Evolutionary conservation across 2,113 vertebrate genomes (phyloP), one percentile per base, ranked within the genome.

Genomic region (Nymphicus hollandicus): DNA sequence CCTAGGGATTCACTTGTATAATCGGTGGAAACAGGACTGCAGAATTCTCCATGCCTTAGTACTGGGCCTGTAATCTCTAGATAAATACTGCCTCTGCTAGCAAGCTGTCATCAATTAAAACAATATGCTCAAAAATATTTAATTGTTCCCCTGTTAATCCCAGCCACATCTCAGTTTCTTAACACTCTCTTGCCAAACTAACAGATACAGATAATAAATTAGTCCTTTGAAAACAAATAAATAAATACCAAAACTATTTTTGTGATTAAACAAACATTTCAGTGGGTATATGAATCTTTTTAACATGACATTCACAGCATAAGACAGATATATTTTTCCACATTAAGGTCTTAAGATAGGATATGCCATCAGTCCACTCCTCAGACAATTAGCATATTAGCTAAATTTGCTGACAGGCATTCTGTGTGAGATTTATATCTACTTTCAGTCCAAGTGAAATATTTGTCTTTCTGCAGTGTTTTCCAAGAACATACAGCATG

Each of bases 371-470:
- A 83, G 53, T 61, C 86, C 20, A 23, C 96, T 98, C 97, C 97
- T 66, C 94, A 85, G 96, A 86, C 64, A 96, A 97, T 94, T 91
- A 96, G 91, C 93, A 93, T 94, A 92, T 95, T 95, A 96, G 91
- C 87, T 94, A 85, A 89, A 97, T 97, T 96, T 97, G 89, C 95
- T 97, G 95, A 97, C 91, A 97, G 87, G 76, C 74, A 94, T 94
- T 97, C 96, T 96, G 86, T 88, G 70, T 89, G 92, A 86, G 68
- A 86, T 96, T 97, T 97, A 96, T 91, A 61, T 41, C 92, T 91
- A 44, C 78, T 96, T 84, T 94, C 88, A 96, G 65, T 95, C 95
- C 97, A 98, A 98, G 91, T 89, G 96, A 97, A 98, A 98, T 98
- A 97, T 98, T 98, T 98, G 94, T 95, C 85, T 96, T 96, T 96